These are phyloP conservation scores for Penaeus monodon DNA, from an alignment of 2,888 invertebrate species.

Conservation along the genomic window DNA sequence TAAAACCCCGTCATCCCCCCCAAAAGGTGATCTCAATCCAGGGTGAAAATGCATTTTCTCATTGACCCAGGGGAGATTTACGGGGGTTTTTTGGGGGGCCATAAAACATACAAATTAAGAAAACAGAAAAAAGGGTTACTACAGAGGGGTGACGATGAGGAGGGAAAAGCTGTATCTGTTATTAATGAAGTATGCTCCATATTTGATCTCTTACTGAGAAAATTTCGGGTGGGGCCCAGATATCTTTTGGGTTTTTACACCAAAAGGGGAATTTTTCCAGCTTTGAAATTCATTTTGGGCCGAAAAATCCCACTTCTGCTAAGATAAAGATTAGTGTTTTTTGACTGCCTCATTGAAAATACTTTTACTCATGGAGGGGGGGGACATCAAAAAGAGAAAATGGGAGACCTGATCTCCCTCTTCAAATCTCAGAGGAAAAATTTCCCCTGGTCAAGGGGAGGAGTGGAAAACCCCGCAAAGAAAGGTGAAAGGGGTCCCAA, in stretches of 20 bases:
- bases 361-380: conserved; percentile 31
- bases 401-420: conserved; percentile 42
- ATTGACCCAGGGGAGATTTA: conserved; percentile 61
- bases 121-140: neutral
- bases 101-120: conserved; percentile 52
- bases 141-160: conserved; percentile 42
- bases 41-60: conserved; percentile 47
- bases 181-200: conserved; percentile 46
- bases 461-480: conserved; percentile 35
- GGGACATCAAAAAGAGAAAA: conserved; percentile 15
- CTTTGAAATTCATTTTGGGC: conserved; percentile 14
- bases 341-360: conserved; percentile 56
- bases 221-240: conserved; percentile 58
- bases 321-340: conserved; percentile 58
- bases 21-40: conserved; percentile 38
- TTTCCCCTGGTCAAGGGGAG: conserved; percentile 47
- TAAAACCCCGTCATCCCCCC: conserved; percentile 50
- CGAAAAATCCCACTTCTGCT: conserved; percentile 38
- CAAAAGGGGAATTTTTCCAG: conserved; percentile 44
- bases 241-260: conserved; percentile 59
- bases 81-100: conserved; percentile 38
- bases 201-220: conserved; percentile 58
- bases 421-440: conserved; percentile 59
- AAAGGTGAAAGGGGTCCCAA: conserved; percentile 50
- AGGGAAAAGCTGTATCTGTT: conserved; percentile 32